These are phyloP conservation scores for Tolypeutes matacus DNA, from an alignment of 2,797 vertebrate genomes.

Conservation along the genomic window DNA sequence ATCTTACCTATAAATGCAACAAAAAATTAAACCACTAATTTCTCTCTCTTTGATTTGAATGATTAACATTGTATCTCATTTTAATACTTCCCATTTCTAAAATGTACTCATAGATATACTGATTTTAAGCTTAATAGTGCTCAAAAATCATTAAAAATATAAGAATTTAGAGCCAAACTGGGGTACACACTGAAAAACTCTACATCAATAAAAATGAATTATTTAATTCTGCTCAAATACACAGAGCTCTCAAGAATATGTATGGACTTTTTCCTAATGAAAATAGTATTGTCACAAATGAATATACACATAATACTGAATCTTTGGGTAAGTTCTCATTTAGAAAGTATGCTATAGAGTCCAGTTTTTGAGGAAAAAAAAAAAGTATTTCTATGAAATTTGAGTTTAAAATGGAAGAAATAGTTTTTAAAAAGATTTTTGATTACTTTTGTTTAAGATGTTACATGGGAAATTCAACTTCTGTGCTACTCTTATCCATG, in stretches of 20 bases:
- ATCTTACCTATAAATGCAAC: not conserved
- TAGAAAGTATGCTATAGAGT: conserved; percentile 10
- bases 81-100: conserved; percentile 47
- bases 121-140: conserved; percentile 48
- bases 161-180: conserved; percentile 31
- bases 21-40: conserved; percentile 43
- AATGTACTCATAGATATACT: conserved; percentile 5
- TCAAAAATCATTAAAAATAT: conserved; percentile 41
- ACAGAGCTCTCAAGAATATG: not conserved
- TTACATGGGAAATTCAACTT: conserved; percentile 20
- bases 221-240: not conserved
- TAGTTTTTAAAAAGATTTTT: not conserved
- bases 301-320: not conserved
- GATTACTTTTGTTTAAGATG: conserved; percentile 46
- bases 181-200: conserved; percentile 29
- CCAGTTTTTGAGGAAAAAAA: conserved; percentile 5
- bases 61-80: not conserved
- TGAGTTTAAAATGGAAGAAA: conserved; percentile 42
- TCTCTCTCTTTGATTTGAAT: conserved; percentile 42
- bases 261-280: conserved; percentile 41
- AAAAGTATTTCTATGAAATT: conserved; percentile 35
- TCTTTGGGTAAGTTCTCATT: conserved; percentile 8
- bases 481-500: not conserved
- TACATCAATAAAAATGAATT: not conserved
- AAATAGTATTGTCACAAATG: not conserved